Evolutionary conservation across 2,797 vertebrate genomes (phyloP).

Genomic region (Alfaro cultratus): DNA sequence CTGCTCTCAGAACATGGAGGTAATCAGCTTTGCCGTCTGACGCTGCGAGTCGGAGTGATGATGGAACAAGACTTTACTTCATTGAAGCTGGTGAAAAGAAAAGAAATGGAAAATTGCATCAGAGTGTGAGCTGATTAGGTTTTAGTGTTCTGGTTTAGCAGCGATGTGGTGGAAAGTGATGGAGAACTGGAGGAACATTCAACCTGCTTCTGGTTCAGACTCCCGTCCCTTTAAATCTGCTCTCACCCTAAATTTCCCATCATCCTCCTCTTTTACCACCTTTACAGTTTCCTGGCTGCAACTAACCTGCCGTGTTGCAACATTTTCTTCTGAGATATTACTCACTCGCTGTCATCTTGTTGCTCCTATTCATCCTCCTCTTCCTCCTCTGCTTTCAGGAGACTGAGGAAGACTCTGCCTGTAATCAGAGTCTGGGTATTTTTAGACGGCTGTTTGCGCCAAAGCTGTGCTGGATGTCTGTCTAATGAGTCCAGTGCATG

Average conservation of each 20-base stretch:
- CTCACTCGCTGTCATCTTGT: slow-evolving; percentile 54
- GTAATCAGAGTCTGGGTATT: slow-evolving; percentile 59
- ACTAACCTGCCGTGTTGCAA: slow-evolving; percentile 65
- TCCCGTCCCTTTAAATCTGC: slow-evolving; percentile 21
- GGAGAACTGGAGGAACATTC: slow-evolving; percentile 20
- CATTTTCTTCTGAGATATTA: slow-evolving; percentile 66
- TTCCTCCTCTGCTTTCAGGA: slow-evolving; percentile 48
- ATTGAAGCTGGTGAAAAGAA: slow-evolving; percentile 4
- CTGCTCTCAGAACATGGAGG: not conserved
- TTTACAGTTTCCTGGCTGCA: slow-evolving; percentile 58
- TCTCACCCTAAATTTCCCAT: slow-evolving; percentile 27
- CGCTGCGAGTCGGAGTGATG: not conserved
- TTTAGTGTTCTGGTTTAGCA: slow-evolving; percentile 7
- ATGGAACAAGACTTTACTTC: slow-evolving; percentile 2
- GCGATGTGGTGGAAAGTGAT: slow-evolving; percentile 8
- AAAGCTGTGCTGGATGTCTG: slow-evolving; percentile 45
- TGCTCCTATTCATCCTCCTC: slow-evolving; percentile 51
- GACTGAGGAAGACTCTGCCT: slow-evolving; percentile 56
- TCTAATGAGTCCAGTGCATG: slow-evolving; percentile 62
- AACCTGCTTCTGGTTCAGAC: slow-evolving; percentile 27
- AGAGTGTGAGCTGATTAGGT: not conserved
- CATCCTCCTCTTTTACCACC: slow-evolving; percentile 51
- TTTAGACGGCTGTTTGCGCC: slow-evolving; percentile 56
- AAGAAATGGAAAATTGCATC: slow-evolving; percentile 18
- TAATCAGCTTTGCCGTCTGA: not conserved